A percentile compares a stretch with the other conserved stretches of the same genome.
Conservation (phyloP, 1,140 invertebrate genomes). For the Aphidius gifuensis region DNA sequence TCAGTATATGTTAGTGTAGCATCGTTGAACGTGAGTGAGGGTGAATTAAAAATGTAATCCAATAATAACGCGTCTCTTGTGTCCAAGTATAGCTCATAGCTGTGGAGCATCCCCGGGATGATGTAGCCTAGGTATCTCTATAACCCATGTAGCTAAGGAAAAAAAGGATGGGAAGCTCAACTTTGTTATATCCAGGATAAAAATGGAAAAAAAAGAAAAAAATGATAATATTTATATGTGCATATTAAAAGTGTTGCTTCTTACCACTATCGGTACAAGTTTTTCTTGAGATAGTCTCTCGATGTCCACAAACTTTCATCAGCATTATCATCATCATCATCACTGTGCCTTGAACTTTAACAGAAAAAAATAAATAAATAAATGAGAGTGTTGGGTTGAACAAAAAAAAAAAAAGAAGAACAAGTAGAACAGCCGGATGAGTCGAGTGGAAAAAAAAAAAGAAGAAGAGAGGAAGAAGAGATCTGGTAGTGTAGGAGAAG, state of each 20-base stretch:
- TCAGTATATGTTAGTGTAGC: slow-evolving; percentile 29
- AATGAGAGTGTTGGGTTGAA: background rate
- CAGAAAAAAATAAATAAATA: background rate
- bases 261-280: background rate
- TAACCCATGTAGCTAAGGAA: background rate
- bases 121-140: background rate
- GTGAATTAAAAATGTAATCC: slow-evolving; percentile 58
- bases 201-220: too few species aligned
- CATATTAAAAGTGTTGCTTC: background rate
- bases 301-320: slow-evolving; percentile 30
- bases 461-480: slow-evolving; percentile 29
- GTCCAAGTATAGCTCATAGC: slow-evolving; percentile 27
- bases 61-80: slow-evolving; percentile 56
- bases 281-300: slow-evolving; percentile 38
- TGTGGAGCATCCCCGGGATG: background rate
- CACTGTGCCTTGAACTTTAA: too few species aligned
- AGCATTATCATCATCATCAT: background rate
- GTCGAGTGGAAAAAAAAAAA: slow-evolving; percentile 25
- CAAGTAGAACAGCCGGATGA: slow-evolving; percentile 9
- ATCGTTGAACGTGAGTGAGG: slow-evolving; percentile 39
- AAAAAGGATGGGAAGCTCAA: background rate
- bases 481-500: slow-evolving; percentile 26
- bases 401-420: slow-evolving; percentile 1
- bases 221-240: too few species aligned
- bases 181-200: too few species aligned